Evolutionary conservation across 2,888 invertebrate species (phyloP).

Genomic region (Pyrrhia umbra): DNA sequence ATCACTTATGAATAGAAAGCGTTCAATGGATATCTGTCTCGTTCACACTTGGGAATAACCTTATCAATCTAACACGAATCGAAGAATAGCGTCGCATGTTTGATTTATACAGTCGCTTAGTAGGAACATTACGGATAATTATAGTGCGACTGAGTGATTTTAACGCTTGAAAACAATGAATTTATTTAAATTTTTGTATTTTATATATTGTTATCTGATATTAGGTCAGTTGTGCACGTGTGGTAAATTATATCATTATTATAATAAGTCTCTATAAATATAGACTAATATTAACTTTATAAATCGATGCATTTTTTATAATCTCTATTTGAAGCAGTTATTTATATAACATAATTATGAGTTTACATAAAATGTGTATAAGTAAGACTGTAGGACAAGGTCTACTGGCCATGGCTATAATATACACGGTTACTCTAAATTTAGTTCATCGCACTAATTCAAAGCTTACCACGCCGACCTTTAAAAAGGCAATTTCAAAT

Average conservation of each 20-base stretch:
- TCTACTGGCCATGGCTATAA: not conserved
- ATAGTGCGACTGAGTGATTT: conserved; percentile 79
- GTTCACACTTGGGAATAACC: conserved; percentile 89
- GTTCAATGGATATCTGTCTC: conserved; percentile 86
- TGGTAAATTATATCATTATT: not conserved
- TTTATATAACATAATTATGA: not conserved
- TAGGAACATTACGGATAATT: conserved; percentile 90
- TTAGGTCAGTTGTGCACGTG: not conserved
- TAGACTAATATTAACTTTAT: too few species aligned
- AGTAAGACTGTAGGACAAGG: conserved; percentile 6
- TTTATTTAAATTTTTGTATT: conserved; percentile 22
- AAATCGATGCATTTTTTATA: not conserved
- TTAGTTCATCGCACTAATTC: conserved; percentile 44
- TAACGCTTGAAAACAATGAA: conserved; percentile 75
- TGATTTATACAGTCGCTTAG: conserved; percentile 90
- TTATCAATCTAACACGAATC: conserved; percentile 90
- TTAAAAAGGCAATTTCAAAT: conserved; percentile 79
- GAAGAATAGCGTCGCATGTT: conserved; percentile 90
- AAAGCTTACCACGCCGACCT: conserved; percentile 57
- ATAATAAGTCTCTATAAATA: too few species aligned
- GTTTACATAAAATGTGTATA: not conserved
- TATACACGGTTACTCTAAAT: not conserved
- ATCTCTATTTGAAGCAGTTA: not conserved
- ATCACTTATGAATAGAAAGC: conserved; percentile 86
- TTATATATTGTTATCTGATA: not conserved